These are phyloP conservation scores for Drosophila nigrodunni DNA, from an alignment of 1,140 invertebrate genomes.

Conservation along the genomic window DNA sequence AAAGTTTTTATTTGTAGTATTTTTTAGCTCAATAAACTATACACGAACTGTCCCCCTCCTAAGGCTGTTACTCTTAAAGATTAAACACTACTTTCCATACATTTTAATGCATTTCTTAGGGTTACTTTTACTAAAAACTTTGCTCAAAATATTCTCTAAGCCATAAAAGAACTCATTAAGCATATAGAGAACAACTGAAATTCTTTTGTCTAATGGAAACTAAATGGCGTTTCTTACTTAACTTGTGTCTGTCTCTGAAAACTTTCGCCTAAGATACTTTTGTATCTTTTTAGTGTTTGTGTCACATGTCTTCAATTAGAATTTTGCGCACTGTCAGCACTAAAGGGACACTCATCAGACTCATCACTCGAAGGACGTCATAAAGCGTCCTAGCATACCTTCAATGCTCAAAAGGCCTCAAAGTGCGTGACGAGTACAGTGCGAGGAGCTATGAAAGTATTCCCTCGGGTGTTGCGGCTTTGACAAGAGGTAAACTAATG, in stretches of 20 bases:
- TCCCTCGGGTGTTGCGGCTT: slow-evolving; percentile 36
- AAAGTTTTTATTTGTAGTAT: neutral
- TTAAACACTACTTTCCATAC: neutral
- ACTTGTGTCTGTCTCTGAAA: slow-evolving; percentile 4
- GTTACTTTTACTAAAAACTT: neutral
- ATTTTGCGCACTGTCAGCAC: slow-evolving; percentile 58
- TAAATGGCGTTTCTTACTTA: slow-evolving; percentile 49
- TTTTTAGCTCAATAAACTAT: neutral
- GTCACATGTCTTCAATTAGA: slow-evolving; percentile 69
- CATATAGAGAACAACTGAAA: slow-evolving; percentile 5
- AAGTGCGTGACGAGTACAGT: slow-evolving; percentile 49
- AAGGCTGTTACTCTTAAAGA: neutral
- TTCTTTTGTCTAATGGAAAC: slow-evolving; percentile 52
- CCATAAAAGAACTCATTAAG: slow-evolving; percentile 47
- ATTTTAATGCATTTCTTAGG: neutral
- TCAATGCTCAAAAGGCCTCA: slow-evolving; percentile 17
- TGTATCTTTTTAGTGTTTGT: slow-evolving; percentile 4
- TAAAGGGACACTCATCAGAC: slow-evolving; percentile 59
- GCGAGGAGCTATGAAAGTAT: slow-evolving; percentile 27
- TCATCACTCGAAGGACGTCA: slow-evolving; percentile 38
- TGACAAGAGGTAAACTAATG: slow-evolving; percentile 44
- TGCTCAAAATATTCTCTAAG: neutral
- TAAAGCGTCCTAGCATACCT: slow-evolving; percentile 40
- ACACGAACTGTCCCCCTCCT: neutral
- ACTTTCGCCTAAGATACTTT: slow-evolving; percentile 30